Percentiles rank a stretch among this genome's conserved stretches.
phyloP scores from a whole-genome alignment of 2,797 vertebrate genomes.

The Carapus acus region DNA sequence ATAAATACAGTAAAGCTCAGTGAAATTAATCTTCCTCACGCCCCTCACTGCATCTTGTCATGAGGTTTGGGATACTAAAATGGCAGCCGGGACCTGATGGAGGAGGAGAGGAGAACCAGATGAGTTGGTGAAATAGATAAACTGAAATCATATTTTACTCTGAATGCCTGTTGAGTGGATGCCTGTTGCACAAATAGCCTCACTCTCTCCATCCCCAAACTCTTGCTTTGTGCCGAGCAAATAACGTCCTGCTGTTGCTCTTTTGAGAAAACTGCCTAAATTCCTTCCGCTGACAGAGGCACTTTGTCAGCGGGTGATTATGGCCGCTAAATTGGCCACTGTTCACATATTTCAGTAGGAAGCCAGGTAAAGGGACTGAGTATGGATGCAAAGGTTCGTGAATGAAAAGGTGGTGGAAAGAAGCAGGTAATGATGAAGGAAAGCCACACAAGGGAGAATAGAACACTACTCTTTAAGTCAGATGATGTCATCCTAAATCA shows the following conservation, averaged over 20 bases:
- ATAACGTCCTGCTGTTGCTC: conserved; percentile 45
- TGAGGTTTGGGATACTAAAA: conserved; percentile 8
- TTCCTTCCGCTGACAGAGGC: conserved; percentile 46
- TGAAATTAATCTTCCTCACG: too few relatives aligned
- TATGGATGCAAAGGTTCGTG: conserved; percentile 43
- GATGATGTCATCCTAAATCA: too few relatives aligned
- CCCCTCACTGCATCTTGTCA: too few relatives aligned
- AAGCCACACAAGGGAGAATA: conserved; percentile 10
- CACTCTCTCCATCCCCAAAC: conserved; percentile 7
- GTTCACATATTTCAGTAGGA: conserved; percentile 40
- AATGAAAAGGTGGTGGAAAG: conserved; percentile 16
- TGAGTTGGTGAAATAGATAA: conserved; percentile 19
- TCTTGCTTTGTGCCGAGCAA: conserved; percentile 29
- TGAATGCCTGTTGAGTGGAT: conserved; percentile 1
- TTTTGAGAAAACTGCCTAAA: conserved; percentile 45
- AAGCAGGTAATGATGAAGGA: conserved; percentile 4
- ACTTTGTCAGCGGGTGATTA: conserved; percentile 63
- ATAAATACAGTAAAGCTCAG: too few relatives aligned
- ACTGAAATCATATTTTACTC: conserved; percentile 20
- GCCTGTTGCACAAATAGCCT: too few relatives aligned
- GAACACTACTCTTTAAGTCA: too few relatives aligned
- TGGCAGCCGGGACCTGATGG: conserved; percentile 28
- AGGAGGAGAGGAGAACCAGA: conserved; percentile 20
- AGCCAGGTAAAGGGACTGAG: conserved; percentile 34
- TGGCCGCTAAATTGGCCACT: conserved; percentile 44